Conservation (phyloP, 2,797 vertebrate genomes). For the Rachycentron canadum region DNA sequence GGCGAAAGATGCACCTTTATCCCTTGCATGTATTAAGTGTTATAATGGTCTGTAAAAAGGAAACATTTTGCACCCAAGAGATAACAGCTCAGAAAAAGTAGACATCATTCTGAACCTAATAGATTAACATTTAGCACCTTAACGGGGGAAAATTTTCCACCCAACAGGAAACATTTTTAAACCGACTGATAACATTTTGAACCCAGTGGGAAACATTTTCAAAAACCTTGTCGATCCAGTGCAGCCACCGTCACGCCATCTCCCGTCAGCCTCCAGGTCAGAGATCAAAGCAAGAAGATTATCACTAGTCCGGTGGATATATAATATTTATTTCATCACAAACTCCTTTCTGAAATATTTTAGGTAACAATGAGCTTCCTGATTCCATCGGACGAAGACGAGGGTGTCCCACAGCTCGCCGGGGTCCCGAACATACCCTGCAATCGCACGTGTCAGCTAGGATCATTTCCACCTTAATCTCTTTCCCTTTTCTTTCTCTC, state of each 20-base stretch:
- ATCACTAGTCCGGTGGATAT: too few species aligned
- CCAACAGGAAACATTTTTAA: background rate
- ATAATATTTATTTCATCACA: too few species aligned
- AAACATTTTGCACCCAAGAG: constrained; percentile 15
- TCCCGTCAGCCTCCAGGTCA: constrained; percentile 7
- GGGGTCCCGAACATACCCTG: too few species aligned
- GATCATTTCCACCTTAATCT: too few species aligned
- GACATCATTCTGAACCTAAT: constrained; percentile 20
- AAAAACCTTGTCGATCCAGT: background rate
- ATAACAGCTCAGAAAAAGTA: constrained; percentile 30
- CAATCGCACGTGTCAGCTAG: too few species aligned
- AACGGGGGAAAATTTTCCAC: background rate
- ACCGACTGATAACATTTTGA: background rate
- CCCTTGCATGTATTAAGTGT: background rate
- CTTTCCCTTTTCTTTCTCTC: too few species aligned
- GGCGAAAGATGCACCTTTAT: background rate
- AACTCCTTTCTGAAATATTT: too few species aligned
- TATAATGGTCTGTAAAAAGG: background rate
- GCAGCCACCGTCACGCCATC: background rate
- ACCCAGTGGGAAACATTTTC: background rate
- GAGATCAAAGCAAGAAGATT: constrained; percentile 14
- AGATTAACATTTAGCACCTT: constrained; percentile 4
- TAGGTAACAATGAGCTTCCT: too few species aligned
- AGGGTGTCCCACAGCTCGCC: too few species aligned
- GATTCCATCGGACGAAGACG: too few species aligned